Evolutionary conservation across 23 tunicate species (phyloP), one percentile per base, ranked within the genome.

Genomic region (Diplosoma virens): DNA sequence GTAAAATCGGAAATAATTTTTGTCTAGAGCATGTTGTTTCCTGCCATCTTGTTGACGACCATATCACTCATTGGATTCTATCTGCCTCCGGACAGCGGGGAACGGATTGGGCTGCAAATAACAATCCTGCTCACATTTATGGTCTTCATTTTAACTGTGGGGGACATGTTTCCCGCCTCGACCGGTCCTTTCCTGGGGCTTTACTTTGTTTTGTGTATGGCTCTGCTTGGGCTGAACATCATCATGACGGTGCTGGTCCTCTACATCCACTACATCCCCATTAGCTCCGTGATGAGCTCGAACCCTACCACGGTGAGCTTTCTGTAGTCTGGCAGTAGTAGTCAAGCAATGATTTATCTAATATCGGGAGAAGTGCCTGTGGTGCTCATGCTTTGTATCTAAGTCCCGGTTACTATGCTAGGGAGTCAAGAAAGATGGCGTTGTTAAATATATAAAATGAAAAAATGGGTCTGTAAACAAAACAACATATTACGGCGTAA

Each of bases 161-260:
- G 94, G 25, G 94, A 87, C 47, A 87, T 87, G 94, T 87, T 87
- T 37, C 94, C 94, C 20, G 95, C 95, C 18, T 88, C 95, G 7
- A 88, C 95, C 22, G 95, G 95, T 4, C 95, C 95, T 17, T 88
- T 75, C 37, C 81, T 88, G 0, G 95, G 95, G 21, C 73, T 88
- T 3, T 88, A 88, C 46, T 88, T 83, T 75, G 87, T 88, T 1
- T 66, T 88, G 0, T 88, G 95, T 73, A 88, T 88, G 95, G 95
- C 86, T 0, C 59, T 81, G 54, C 66, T 88, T 33, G 95, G 95
- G 9, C 37, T 88, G 1, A 88, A 88, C 73, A 67, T 88, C 9
- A 33, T 76, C 29, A 88, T 88, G 95, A 88, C 95, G 17, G 95
- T 88, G 24, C 28, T 88, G 53, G 87, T 88, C 2, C 79, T 88